Conservation (phyloP, 2,888 invertebrate species). For the Penaeus monodon region DNA sequence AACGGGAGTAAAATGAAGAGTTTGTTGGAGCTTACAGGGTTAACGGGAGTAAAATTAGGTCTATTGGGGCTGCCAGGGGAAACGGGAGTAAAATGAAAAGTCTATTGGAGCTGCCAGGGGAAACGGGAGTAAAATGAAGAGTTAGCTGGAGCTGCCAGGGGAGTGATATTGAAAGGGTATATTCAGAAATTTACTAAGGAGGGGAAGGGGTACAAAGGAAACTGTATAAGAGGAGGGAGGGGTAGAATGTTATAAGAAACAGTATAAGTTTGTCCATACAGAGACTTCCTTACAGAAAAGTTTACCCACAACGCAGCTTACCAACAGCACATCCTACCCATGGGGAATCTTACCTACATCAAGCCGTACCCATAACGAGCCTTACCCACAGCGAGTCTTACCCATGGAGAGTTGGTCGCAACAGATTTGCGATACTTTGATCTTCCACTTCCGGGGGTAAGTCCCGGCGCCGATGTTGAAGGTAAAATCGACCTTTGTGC, state of each 20-base stretch:
- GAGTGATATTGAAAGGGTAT: too few relatives aligned
- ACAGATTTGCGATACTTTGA: conserved; percentile 28
- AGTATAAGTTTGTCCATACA: not conserved
- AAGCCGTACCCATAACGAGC: too few relatives aligned
- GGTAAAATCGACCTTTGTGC: conserved; percentile 24
- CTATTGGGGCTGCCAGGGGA: too few relatives aligned
- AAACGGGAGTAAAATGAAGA: too few relatives aligned
- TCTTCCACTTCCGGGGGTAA: conserved; percentile 28
- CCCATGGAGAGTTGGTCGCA: conserved; percentile 42
- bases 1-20: too few relatives aligned
- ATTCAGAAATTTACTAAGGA: too few relatives aligned
- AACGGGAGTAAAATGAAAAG: too few relatives aligned
- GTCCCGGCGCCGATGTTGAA: conserved; percentile 25
- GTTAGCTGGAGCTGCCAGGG: too few relatives aligned
- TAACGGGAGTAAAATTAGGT: too few relatives aligned
- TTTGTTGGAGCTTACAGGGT: not conserved
- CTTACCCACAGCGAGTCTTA: not conserved
- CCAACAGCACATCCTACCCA: conserved; percentile 21
- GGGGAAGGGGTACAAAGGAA: too few relatives aligned
- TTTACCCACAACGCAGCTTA: not conserved
- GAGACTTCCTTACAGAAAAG: too few relatives aligned
- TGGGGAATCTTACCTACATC: not conserved
- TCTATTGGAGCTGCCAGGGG: too few relatives aligned
- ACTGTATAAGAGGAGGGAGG: not conserved
- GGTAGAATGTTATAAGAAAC: not conserved